Evolutionary conservation across 2,888 invertebrate species (phyloP).

Genomic region (Tyria jacobaeae): DNA sequence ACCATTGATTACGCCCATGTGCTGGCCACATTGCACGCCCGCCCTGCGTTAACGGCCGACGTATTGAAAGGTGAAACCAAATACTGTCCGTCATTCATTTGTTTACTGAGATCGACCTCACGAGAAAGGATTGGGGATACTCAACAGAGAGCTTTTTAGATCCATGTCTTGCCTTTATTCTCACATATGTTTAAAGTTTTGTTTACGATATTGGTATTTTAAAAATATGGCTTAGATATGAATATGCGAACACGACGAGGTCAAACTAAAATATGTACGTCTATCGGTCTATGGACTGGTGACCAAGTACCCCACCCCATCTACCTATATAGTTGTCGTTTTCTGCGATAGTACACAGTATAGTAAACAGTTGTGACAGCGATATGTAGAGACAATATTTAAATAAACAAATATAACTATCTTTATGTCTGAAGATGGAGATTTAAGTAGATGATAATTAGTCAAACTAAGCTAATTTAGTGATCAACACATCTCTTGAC

Average conservation of each 20-base stretch:
- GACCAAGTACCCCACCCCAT: too few species aligned
- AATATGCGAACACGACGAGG: not conserved
- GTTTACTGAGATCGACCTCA: conserved; percentile 49
- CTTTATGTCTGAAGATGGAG: too few species aligned
- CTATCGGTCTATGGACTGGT: too few species aligned
- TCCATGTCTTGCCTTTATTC: not conserved
- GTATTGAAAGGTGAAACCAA: conserved; percentile 65
- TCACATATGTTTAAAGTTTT: not conserved
- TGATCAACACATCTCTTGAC: too few species aligned
- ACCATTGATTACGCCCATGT: conserved; percentile 60
- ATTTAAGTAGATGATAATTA: too few species aligned
- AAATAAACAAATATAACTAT: too few species aligned
- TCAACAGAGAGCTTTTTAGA: conserved; percentile 28
- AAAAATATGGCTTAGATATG: not conserved
- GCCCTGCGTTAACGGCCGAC: conserved; percentile 56
- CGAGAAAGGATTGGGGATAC: conserved; percentile 47
- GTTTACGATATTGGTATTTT: not conserved
- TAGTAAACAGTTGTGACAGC: too few species aligned
- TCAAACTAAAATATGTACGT: too few species aligned
- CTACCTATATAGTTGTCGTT: too few species aligned
- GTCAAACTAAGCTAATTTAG: too few species aligned
- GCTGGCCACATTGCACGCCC: conserved; percentile 73
- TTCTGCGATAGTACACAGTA: too few species aligned
- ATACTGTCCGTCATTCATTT: conserved; percentile 57
- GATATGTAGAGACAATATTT: too few species aligned